Conservation (phyloP, 2,797 vertebrate species). For the Myotis pilosus region DNA sequence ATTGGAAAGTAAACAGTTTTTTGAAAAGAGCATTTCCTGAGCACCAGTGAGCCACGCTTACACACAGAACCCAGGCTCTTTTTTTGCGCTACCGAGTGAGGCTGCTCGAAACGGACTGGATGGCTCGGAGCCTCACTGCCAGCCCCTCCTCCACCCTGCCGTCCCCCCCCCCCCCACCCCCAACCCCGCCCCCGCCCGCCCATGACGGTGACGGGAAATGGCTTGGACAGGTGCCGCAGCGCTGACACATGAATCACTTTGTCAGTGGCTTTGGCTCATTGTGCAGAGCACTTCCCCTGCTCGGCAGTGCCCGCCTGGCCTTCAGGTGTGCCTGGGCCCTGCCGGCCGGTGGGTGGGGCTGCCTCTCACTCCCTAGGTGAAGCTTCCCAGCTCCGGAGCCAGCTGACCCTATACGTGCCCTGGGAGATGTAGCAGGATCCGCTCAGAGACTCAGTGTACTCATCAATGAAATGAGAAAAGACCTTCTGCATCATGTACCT, state of each 20-base stretch:
- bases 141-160: neutral
- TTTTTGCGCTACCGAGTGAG: neutral
- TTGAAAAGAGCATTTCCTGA: neutral
- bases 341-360: neutral
- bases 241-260: neutral
- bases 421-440: neutral
- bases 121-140: neutral
- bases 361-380: too few species aligned
- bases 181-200: too few species aligned
- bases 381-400: neutral
- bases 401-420: neutral
- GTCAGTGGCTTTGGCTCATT: neutral
- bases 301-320: neutral
- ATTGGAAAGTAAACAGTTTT: neutral
- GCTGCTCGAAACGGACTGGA: fast-evolving
- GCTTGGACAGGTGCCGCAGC: neutral
- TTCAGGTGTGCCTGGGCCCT: neutral
- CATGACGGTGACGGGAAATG: neutral
- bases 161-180: too few species aligned
- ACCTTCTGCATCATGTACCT: neutral
- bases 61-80: neutral
- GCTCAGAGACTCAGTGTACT: neutral
- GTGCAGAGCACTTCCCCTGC: neutral
- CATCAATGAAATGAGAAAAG: neutral
- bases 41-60: neutral